Base-by-base conservation (phyloP, 2,888 invertebrate genomes). In the Anthrax anthrax region DNA sequence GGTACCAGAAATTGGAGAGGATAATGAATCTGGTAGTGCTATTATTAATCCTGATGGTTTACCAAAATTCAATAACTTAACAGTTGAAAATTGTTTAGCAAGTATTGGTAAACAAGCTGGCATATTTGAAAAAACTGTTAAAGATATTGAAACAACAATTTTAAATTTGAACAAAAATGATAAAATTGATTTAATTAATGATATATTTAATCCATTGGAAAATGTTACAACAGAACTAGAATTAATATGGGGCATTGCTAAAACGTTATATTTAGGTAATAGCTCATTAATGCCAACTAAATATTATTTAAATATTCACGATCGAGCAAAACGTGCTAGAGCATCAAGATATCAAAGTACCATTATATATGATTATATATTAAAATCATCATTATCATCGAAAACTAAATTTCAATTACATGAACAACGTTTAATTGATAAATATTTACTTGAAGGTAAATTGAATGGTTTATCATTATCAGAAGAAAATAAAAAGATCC, bases 201-300 rank as follows among this genome's bases (percentile, higher is more conserved):
- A 81, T 57, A 70, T 86, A 42, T 74, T 91, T 50, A 72, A 78
- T 52, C 84, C 85, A 1, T 60, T 92, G 23, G 91, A 95, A 61
- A 75, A 76, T 55, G 63, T 81, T 2, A 78, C 80, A 32, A 73
- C 76, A 1, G 81, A 84, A 12, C 65, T 95, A 42, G 85, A 88
- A 60, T 76, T 81, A 42, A 87, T 87, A 4, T 91, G 89, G 88
- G 87, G 88, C 12, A 74, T 90, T 55, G 81, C 89, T 0, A 91
- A 90, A 65, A 80, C 85, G 4, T 65, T 94, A 13, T 89, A 85
- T 60, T 69, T 86, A 43, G 84, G 86, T 6, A 84, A 86, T 58
- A 81, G 81, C 57, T 78, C 80, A 1, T 61, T 83, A 13, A 86
- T 90, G 78, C 85, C 88, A 0, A 80, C 82, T 5, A 81, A 81